phyloP scores from a whole-genome alignment of 1,140 invertebrate genomes.

The Polypedilum vanderplanki region DNA sequence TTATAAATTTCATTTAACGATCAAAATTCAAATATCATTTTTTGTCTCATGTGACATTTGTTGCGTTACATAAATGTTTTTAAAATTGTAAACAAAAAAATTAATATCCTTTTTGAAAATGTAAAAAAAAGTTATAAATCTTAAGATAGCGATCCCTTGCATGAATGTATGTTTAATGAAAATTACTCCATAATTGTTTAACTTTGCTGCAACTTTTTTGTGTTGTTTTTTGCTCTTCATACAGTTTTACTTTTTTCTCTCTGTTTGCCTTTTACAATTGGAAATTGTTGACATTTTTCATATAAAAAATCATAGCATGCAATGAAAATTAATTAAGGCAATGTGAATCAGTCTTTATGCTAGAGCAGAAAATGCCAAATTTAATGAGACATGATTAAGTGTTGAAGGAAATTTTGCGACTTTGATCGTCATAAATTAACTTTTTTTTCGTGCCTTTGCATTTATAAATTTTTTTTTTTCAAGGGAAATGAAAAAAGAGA shows the following conservation, averaged over 20 bases:
- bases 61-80: not conserved
- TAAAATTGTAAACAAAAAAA: not conserved
- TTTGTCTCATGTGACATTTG: not conserved
- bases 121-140: too few relatives aligned
- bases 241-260: too few relatives aligned
- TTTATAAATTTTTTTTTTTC: not conserved
- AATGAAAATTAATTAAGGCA: conserved; percentile 2
- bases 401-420: conserved; percentile 12
- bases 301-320: conserved; percentile 6
- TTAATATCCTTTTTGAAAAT: too few relatives aligned
- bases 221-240: too few relatives aligned
- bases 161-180: not conserved
- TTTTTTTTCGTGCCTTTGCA: not conserved
- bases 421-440: conserved; percentile 16
- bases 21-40: not conserved
- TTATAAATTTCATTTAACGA: not conserved
- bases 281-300: conserved; percentile 23
- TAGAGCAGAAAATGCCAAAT: not conserved
- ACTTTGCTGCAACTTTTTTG: too few relatives aligned
- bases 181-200: conserved; percentile 19
- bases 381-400: conserved; percentile 25
- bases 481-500: not conserved
- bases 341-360: not conserved
- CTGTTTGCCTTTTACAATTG: not conserved
- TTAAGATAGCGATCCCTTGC: too few relatives aligned